Percentiles rank a stretch among this genome's conserved stretches.
Conservation (phyloP, 2,113 vertebrate species). For the Lamprotornis superbus region DNA sequence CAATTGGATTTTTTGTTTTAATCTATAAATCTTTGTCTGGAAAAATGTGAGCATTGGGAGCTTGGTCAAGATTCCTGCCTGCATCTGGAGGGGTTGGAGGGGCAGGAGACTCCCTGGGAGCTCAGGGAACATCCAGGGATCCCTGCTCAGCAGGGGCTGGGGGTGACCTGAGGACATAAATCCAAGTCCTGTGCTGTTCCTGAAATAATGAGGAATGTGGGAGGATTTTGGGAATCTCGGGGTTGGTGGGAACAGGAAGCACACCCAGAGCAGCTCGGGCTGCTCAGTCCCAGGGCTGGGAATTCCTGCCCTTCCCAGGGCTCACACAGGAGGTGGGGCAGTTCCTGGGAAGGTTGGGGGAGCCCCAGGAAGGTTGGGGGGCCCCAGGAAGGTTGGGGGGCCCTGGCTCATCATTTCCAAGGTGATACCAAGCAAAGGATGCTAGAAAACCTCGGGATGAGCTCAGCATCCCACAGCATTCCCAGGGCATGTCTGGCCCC, state of each 20-base stretch:
- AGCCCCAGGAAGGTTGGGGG: neutral
- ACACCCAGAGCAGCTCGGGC: neutral
- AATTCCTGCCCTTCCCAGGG: neutral
- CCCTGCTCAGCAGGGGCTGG: neutral
- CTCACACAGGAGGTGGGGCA: neutral
- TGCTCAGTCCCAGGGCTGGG: accelerated
- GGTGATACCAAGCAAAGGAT: neutral
- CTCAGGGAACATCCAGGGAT: neutral
- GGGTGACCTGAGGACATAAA: neutral
- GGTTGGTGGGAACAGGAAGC: neutral
- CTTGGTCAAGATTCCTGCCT: neutral
- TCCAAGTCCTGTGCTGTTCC: accelerated
- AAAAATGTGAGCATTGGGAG: neutral
- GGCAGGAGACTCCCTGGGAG: neutral
- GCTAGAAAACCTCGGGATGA: neutral
- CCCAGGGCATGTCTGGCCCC: neutral
- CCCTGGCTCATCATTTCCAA: neutral
- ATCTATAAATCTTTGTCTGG: neutral
- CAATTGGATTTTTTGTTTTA: neutral
- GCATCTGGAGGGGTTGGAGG: neutral
- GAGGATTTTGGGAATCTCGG: neutral
- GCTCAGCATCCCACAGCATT: neutral
- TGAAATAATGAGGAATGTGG: neutral
- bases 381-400: neutral
- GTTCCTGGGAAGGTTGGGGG: too few species aligned